Evolutionary conservation across 2,797 vertebrate species (phyloP), one percentile per base, ranked within the genome.

Genomic region (Spondyliosoma cantharus): DNA sequence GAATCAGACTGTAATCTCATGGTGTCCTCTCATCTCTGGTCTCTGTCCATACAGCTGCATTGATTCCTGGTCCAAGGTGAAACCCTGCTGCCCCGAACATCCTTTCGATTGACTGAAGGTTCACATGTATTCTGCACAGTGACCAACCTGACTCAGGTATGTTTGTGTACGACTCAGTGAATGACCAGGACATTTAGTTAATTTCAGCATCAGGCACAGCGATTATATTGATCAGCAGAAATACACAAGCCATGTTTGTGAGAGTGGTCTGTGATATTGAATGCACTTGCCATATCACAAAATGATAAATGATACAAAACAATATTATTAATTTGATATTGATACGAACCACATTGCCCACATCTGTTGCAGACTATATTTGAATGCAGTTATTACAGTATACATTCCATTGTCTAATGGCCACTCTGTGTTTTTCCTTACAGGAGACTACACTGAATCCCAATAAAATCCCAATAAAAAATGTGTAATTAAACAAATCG

Each of bases 1-100:
- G 69, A 32, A 58, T 79, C 50, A 57, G 3, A 62, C 11, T 14
- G 12, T 43, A 1, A 32, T 0, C 48, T 56, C 3, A 58, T 8
- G 24, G 4, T 25, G 25, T 76, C 27, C 6, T 48, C 20, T 43
- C 7, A 3, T 32, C 7, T 32, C 14, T 66, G 32, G 22, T 67
- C 8, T 61, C 37, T 76, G n/a, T 86, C 53, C 13, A 70, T 71
- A 37, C 25, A 96, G 95, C 87, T 96, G 95, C 88, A 96, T 96
- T 76, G 95, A 96, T 81, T 94, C 93, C 72, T 96, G 95, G 95
- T 93, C 92, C 90, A 94, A 94, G 86, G 95, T 96, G 90, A 96
- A 96, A 81, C 93, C 95, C 76, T 96, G 95, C 91, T 96, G 95
- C 83, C 95, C 95, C 0, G 95, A 96, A 83, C 95, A 96, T 80